These are phyloP conservation scores for Leucophenga varia DNA, from an alignment of 1,140 invertebrate genomes.

Conservation along the genomic window DNA sequence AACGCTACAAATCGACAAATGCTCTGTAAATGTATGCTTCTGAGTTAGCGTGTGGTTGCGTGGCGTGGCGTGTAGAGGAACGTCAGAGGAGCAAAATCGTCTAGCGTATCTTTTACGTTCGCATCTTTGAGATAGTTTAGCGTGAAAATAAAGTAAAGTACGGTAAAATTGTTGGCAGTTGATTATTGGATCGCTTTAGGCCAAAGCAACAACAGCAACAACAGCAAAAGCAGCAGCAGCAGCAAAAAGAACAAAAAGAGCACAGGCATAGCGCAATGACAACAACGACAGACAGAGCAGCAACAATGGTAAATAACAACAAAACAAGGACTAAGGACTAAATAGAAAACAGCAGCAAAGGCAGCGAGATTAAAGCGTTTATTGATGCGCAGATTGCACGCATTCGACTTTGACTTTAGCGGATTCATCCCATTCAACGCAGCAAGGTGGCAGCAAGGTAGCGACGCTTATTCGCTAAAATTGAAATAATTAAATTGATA, in stretches of 20 bases:
- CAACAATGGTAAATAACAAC: too few relatives aligned
- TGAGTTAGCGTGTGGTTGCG: too few relatives aligned
- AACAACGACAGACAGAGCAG: slow-evolving; percentile 26
- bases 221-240: too few relatives aligned
- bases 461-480: slow-evolving; percentile 38
- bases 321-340: too few relatives aligned
- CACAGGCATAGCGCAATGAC: too few relatives aligned
- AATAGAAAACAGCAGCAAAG: too few relatives aligned
- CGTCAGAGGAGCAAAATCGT: slow-evolving; percentile 36
- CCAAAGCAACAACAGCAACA: slow-evolving; percentile 42
- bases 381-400: slow-evolving; percentile 53
- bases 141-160: slow-evolving; percentile 54
- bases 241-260: slow-evolving; percentile 11
- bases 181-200: slow-evolving; percentile 54
- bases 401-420: slow-evolving; percentile 51
- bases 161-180: slow-evolving; percentile 54
- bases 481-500: slow-evolving; percentile 55
- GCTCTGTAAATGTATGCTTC: not conserved
- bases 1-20: slow-evolving; percentile 11
- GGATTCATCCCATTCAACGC: slow-evolving; percentile 1
- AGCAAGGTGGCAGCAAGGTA: not conserved
- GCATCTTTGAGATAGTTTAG: slow-evolving; percentile 54
- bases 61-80: too few relatives aligned
- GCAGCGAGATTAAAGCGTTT: slow-evolving; percentile 52
- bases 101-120: slow-evolving; percentile 51